phyloP scores from a whole-genome alignment of 2,888 invertebrate species.

The Epirrhoe alternata region DNA sequence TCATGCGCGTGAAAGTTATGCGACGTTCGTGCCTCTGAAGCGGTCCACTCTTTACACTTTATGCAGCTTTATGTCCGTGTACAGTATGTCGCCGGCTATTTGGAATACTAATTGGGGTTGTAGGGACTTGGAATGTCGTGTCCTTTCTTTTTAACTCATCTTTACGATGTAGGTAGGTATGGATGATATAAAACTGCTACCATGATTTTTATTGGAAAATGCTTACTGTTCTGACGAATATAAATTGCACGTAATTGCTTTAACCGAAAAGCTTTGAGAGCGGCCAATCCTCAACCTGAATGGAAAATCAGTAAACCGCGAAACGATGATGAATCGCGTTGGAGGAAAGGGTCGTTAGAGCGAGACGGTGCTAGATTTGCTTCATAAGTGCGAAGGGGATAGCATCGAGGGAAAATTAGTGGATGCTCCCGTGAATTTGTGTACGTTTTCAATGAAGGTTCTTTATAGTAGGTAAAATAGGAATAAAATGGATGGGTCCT shows the following conservation, averaged over 20 bases:
- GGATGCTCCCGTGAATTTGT: conserved; percentile 83
- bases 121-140: conserved; percentile 68
- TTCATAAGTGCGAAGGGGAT: conserved; percentile 60
- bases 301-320: conserved; percentile 83
- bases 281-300: conserved; percentile 68
- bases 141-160: conserved; percentile 58
- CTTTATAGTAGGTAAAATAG: conserved; percentile 84
- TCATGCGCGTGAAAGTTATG: conserved; percentile 73
- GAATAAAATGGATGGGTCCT: conserved; percentile 82
- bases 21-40: conserved; percentile 78
- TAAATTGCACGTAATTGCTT: conserved; percentile 48
- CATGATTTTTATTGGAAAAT: conserved; percentile 37
- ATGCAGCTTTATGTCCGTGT: conserved; percentile 66
- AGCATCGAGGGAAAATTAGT: conserved; percentile 73
- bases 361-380: conserved; percentile 55
- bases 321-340: conserved; percentile 84
- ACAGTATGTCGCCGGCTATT: conserved; percentile 82
- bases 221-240: conserved; percentile 38
- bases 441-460: conserved; percentile 84
- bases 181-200: conserved; percentile 32
- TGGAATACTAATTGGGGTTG: conserved; percentile 83
- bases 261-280: conserved; percentile 51
- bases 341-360: conserved; percentile 72
- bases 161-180: conserved; percentile 27
- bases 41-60: conserved; percentile 85